phyloP scores from a whole-genome alignment of 1,140 invertebrate species.

The Zaprionus kolodkinae region DNA sequence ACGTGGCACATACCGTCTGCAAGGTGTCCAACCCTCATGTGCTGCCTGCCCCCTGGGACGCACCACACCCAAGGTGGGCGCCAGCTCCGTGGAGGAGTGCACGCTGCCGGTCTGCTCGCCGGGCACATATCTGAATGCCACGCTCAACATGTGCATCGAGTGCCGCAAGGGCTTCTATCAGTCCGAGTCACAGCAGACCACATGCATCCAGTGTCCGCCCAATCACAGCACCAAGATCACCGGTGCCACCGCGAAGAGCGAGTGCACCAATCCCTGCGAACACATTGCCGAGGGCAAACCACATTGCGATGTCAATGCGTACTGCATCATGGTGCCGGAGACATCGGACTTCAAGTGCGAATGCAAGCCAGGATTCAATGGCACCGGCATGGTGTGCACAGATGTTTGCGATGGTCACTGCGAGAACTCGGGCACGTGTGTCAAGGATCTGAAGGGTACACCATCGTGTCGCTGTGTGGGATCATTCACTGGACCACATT shows the following conservation, averaged over 20 bases:
- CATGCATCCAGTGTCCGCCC: constrained; percentile 94
- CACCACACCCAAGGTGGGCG: constrained; percentile 93
- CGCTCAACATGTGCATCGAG: constrained; percentile 92
- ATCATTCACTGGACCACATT: constrained; percentile 96
- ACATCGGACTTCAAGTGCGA: constrained; percentile 95
- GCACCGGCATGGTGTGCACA: constrained; percentile 91
- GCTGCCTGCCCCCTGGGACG: constrained; percentile 93
- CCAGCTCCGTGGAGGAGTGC: constrained; percentile 94
- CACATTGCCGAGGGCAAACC: constrained; percentile 88
- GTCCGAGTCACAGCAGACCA: constrained; percentile 94
- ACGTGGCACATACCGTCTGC: constrained; percentile 94
- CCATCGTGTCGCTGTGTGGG: constrained; percentile 95
- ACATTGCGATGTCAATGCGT: constrained; percentile 94
- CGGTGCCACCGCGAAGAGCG: constrained; percentile 90
- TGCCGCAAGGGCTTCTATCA: constrained; percentile 98
- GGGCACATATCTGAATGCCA: constrained; percentile 93
- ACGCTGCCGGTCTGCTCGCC: constrained; percentile 94
- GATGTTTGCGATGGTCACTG: constrained; percentile 95
- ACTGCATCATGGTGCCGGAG: constrained; percentile 93
- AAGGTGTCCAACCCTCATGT: constrained; percentile 94
- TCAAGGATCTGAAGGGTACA: constrained; percentile 92
- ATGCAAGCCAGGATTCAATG: constrained; percentile 97
- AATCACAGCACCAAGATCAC: constrained; percentile 95
- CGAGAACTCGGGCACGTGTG: constrained; percentile 95
- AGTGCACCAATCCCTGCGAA: constrained; percentile 96